Percentiles rank a stretch among this genome's conserved stretches.
Conservation (phyloP, 1,140 invertebrate species). For the Vollenhovia emeryi region DNA sequence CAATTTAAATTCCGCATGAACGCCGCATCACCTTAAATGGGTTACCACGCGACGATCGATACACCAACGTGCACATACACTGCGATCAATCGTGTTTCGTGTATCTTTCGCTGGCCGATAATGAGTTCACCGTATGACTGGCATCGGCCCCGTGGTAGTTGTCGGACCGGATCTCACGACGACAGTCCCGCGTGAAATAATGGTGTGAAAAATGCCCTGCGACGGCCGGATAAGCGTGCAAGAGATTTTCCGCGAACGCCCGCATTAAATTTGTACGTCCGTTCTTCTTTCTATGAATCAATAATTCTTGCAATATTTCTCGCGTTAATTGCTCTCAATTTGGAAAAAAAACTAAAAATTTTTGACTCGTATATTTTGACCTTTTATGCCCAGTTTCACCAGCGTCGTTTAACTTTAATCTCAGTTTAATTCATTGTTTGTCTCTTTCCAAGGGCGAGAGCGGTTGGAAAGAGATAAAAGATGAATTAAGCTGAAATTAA, state of each 20-base stretch:
- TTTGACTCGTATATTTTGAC: no score
- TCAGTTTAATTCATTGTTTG: no score
- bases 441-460: no score
- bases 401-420: no score
- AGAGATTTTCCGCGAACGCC: conserved; percentile 6
- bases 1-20: conserved; percentile 60
- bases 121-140: conserved; percentile 37
- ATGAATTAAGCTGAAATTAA: no score
- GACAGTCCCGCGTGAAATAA: background rate
- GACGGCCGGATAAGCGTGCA: conserved; percentile 24
- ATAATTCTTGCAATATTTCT: background rate
- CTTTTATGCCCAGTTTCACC: no score
- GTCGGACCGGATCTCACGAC: conserved; percentile 38
- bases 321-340: background rate
- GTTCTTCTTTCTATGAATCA: background rate
- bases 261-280: conserved; percentile 12
- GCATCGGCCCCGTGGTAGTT: background rate
- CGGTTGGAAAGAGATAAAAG: no score
- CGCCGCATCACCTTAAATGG: conserved; percentile 50
- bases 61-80: background rate
- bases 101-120: conserved; percentile 29
- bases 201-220: conserved; percentile 33
- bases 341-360: no score
- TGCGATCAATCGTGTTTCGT: conserved; percentile 34
- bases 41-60: conserved; percentile 51